Conservation (phyloP, 2,888 invertebrate species). For the Cosmorhoe ocellata region DNA sequence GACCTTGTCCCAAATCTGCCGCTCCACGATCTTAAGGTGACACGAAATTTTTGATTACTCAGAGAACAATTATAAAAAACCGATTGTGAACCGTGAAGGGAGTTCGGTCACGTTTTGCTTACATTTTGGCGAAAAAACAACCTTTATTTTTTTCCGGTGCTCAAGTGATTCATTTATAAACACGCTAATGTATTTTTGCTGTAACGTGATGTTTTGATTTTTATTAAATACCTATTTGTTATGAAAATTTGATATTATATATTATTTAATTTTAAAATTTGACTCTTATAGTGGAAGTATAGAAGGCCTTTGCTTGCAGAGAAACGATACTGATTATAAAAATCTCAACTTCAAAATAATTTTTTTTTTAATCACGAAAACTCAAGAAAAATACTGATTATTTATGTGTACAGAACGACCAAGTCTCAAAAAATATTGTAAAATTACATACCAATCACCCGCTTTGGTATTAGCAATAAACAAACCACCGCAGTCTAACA, state of each 20-base stretch:
- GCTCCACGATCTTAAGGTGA: slow-evolving; percentile 49
- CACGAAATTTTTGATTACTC: slow-evolving; percentile 48
- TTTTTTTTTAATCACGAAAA: too few relatives aligned
- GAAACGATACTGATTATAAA: too few relatives aligned
- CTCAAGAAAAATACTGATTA: too few relatives aligned
- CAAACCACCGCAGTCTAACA: slow-evolving; percentile 7
- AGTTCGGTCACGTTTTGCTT: slow-evolving; percentile 35
- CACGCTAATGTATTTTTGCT: slow-evolving; percentile 16
- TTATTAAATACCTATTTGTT: slow-evolving; percentile 9
- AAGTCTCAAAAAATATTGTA: background rate
- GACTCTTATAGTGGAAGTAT: too few relatives aligned
- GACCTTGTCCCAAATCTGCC: slow-evolving; percentile 34
- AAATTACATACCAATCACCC: background rate
- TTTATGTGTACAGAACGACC: background rate
- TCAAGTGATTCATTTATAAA: slow-evolving; percentile 30
- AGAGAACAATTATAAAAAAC: slow-evolving; percentile 43
- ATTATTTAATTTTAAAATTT: too few relatives aligned
- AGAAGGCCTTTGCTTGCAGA: too few relatives aligned
- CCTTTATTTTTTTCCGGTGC: slow-evolving; percentile 28
- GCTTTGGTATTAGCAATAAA: slow-evolving; percentile 8
- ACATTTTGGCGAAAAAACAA: slow-evolving; percentile 33
- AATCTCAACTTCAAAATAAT: too few relatives aligned
- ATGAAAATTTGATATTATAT: too few relatives aligned
- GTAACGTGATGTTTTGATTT: slow-evolving; percentile 18
- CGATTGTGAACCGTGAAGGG: slow-evolving; percentile 35